Conservation (phyloP, 2,113 vertebrate species). For the Amphiprion percula region DNA sequence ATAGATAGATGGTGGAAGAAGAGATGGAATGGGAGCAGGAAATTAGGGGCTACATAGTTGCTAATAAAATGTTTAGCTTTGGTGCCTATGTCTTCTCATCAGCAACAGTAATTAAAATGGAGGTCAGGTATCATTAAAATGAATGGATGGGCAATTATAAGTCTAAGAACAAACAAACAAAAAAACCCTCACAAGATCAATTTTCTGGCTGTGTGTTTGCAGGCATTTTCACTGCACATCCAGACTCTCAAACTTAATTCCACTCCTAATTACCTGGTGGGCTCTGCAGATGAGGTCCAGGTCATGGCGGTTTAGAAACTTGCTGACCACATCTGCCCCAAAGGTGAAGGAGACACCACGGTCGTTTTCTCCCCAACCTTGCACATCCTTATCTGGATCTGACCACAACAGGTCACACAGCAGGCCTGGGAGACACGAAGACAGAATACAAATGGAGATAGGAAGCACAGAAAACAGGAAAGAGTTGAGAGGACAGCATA, state of each 20-base stretch:
- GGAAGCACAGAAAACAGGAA: not conserved
- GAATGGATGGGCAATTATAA: constrained; percentile 2
- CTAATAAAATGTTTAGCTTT: constrained; percentile 24
- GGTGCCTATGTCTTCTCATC: constrained; percentile 7
- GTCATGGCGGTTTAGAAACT: constrained; percentile 99
- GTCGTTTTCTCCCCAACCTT: constrained; percentile 99
- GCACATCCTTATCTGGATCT: constrained; percentile 98
- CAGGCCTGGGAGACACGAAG: constrained; percentile 85
- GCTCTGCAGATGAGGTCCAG: constrained; percentile 99
- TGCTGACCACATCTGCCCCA: constrained; percentile 98
- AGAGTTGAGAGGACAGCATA: not conserved
- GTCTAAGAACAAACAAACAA: not conserved
- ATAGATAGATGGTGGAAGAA: not conserved
- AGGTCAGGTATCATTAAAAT: constrained; percentile 12
- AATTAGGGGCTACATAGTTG: not conserved
- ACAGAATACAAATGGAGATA: constrained; percentile 33
- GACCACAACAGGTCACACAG: constrained; percentile 99
- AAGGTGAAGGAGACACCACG: constrained; percentile 99
- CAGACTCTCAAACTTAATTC: not conserved
- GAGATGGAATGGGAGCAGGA: constrained; percentile 1
- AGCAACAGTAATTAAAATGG: constrained; percentile 1
- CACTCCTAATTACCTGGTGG: constrained; percentile 89
- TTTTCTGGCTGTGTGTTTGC: not conserved
- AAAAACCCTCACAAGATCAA: not conserved
- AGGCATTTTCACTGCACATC: not conserved